These are phyloP conservation scores for Barbus barbus DNA, from an alignment of 2,113 vertebrate species.

Conservation along the genomic window DNA sequence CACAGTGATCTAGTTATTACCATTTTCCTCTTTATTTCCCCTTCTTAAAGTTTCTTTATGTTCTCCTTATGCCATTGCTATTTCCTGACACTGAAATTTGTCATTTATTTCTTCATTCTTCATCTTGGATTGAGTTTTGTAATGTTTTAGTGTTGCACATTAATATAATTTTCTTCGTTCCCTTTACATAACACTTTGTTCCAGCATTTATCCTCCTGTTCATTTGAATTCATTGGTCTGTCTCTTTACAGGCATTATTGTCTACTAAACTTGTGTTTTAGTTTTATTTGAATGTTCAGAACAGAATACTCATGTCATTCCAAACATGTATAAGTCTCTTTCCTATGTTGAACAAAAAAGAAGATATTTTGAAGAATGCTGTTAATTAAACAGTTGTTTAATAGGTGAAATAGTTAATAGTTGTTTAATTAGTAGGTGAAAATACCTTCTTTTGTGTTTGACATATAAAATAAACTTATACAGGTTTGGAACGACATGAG, in stretches of 20 bases:
- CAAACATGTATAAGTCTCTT: too few relatives aligned
- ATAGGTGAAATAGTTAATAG: too few relatives aligned
- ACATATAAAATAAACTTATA: too few relatives aligned
- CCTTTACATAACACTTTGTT: neutral
- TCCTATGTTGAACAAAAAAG: too few relatives aligned
- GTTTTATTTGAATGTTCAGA: neutral
- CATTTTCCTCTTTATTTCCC: neutral
- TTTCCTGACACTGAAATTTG: neutral
- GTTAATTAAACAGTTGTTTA: too few relatives aligned
- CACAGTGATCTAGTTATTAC: neutral
- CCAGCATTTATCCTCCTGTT: neutral
- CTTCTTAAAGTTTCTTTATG: neutral
- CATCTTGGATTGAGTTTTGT: neutral
- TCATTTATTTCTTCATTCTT: neutral
- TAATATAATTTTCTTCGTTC: neutral
- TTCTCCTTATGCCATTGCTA: neutral
- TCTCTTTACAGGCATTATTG: neutral
- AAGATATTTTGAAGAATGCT: too few relatives aligned
- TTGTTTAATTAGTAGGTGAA: too few relatives aligned
- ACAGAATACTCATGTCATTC: too few relatives aligned
- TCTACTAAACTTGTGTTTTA: neutral
- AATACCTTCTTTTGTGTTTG: too few relatives aligned
- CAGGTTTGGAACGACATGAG: too few relatives aligned
- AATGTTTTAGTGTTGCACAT: neutral
- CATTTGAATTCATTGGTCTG: neutral